Base-by-base conservation (phyloP, 2,888 invertebrate genomes). In the Conchocele bisecta region DNA sequence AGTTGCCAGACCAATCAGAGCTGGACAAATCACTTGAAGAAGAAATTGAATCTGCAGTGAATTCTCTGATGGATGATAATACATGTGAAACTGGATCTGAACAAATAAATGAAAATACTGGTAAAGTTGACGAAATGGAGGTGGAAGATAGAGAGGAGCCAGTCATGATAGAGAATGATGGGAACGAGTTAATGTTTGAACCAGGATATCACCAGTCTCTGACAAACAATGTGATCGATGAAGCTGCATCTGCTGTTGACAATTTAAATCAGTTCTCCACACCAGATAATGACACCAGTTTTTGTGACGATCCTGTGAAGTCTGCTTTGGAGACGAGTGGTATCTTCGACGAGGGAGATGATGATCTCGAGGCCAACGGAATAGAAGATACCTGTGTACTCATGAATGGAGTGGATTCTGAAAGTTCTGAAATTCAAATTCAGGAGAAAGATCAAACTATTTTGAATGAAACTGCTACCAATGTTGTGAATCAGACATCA, bases 151-250 rank as follows among this genome's bases (percentile, higher is more conserved):
- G 69, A 44, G 70, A 75, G 6, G 75, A 68, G 39, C 71, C 71
- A 15, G 71, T 75, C 7, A 75, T 75, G 75, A 75, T 75, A 35
- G 75, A 75, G 58, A 75, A 75, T 65, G 75, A 75, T 58, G 75
- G 75, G 11, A 75, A 75, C 61, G 75, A 75, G 56, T 50, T 71
- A 39, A 75, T 75, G 75, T 75, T 75, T 71, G 75, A 75, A 57
- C 64, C 48, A 37, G 63, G 67, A 39, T 60, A 54, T 31, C 50
- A 28, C 17, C 29, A 22, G 7, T 28, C 24, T 4, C 13, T 46
- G 5, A 48, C 3, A 29, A 28, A 48, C 22, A 17, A 28, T n/a
- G 28, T 28, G 6, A 48, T 29, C 31, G 31, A 48, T 28, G 28
- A 26, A 29, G 15, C 20, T 9, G 28, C 4, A 29, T 28, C 28